Percentiles rank a stretch among this genome's conserved stretches.
These are phyloP conservation scores for Rhipidura dahli DNA, from an alignment of 2,113 vertebrate species.

Conservation along the genomic window DNA sequence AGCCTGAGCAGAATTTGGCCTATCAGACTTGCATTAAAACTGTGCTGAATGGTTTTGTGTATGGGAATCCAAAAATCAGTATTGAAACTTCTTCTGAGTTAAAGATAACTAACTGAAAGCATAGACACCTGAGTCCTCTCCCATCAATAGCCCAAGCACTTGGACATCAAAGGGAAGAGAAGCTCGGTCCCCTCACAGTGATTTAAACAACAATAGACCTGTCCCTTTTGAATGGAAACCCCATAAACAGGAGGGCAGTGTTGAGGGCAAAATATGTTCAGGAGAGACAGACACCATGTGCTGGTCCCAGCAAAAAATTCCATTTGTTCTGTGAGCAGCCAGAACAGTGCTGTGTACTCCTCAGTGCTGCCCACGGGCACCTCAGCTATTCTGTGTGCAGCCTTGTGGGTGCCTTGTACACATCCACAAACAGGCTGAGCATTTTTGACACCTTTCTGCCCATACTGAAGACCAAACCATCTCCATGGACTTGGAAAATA, in stretches of 20 bases:
- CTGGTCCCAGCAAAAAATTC: background rate
- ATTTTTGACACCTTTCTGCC: background rate
- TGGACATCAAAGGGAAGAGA: background rate
- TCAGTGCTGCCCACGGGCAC: background rate
- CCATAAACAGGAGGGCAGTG: background rate
- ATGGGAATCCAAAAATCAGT: background rate
- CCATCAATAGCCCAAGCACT: background rate
- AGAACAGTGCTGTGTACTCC: fast-evolving
- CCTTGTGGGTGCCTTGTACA: background rate
- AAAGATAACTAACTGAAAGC: background rate
- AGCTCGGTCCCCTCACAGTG: background rate
- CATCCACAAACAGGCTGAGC: background rate
- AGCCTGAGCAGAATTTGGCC: background rate
- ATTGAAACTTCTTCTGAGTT: background rate
- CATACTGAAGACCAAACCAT: background rate
- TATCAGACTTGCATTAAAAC: background rate
- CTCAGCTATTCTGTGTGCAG: background rate
- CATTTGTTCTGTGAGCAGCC: background rate
- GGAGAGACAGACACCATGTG: background rate
- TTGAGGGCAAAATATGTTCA: background rate
- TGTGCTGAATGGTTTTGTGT: background rate
- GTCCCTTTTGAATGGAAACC: background rate
- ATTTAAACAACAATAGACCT: background rate
- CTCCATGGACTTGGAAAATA: background rate
- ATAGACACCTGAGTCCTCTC: background rate